Percentiles rank a stretch among this genome's conserved stretches.
These are phyloP conservation scores for Oriolus oriolus DNA, from an alignment of 2,113 vertebrate genomes.

Conservation along the genomic window DNA sequence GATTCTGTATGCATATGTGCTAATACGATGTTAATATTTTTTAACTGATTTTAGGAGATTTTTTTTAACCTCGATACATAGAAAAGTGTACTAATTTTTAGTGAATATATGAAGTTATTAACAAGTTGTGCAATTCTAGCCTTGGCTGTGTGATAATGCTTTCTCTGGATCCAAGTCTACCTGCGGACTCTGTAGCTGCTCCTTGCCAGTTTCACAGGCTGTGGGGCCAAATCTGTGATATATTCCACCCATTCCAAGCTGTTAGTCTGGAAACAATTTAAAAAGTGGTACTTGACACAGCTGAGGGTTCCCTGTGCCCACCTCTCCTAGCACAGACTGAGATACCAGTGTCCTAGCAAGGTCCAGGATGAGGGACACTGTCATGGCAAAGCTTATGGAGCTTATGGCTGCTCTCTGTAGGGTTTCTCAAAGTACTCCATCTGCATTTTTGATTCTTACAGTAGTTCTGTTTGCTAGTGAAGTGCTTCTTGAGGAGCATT, in stretches of 20 bases:
- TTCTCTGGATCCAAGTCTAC: background rate
- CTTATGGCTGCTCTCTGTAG: background rate
- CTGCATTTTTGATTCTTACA: background rate
- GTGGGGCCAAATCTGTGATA: background rate
- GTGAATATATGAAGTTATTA: background rate
- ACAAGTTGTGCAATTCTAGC: accelerated
- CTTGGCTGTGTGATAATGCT: background rate
- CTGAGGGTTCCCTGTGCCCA: background rate
- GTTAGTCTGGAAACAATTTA: background rate
- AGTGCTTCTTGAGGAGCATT: background rate
- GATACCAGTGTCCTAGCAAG: background rate
- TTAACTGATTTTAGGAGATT: background rate
- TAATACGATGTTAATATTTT: background rate
- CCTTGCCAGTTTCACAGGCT: background rate
- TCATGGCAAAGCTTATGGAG: background rate
- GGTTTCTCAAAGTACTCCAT: background rate
- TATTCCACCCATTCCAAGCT: background rate
- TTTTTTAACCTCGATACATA: background rate
- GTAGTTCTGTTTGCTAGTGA: background rate
- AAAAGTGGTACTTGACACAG: background rate
- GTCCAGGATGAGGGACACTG: background rate
- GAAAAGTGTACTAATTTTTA: background rate
- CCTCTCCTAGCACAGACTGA: background rate
- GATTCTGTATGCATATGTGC: background rate
- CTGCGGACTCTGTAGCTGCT: background rate